Evolutionary conservation across 2,888 invertebrate species (phyloP).

Genomic region (Orchesella flavescens): DNA sequence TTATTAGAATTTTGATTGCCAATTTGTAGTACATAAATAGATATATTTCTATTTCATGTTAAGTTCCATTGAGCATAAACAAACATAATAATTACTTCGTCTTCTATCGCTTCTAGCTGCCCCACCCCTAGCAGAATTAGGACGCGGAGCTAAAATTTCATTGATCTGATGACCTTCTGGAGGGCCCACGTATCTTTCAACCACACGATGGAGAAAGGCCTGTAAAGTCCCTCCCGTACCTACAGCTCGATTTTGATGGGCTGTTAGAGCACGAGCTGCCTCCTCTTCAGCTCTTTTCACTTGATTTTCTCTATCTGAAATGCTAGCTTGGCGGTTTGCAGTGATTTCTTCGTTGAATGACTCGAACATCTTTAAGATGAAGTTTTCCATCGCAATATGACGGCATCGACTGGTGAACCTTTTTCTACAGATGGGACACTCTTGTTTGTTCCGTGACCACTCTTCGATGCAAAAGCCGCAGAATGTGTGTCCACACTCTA

Average conservation of each 20-base stretch:
- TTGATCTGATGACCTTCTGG: slow-evolving; percentile 47
- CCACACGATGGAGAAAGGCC: slow-evolving; percentile 25
- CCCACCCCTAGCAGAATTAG: slow-evolving; percentile 8
- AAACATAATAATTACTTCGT: slow-evolving; percentile 49
- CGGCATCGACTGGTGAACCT: slow-evolving; percentile 77
- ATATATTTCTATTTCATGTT: not conserved
- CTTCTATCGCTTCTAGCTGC: slow-evolving; percentile 17
- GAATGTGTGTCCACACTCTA: slow-evolving; percentile 85
- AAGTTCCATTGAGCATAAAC: not conserved
- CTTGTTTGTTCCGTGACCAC: slow-evolving; percentile 82
- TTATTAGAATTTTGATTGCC: too few relatives aligned
- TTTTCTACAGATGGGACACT: slow-evolving; percentile 83
- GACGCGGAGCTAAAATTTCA: slow-evolving; percentile 25
- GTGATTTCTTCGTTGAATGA: slow-evolving; percentile 46
- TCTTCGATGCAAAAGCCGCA: slow-evolving; percentile 82
- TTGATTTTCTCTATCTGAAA: slow-evolving; percentile 74
- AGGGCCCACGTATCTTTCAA: slow-evolving; percentile 33
- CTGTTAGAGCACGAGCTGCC: slow-evolving; percentile 45
- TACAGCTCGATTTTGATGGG: slow-evolving; percentile 2
- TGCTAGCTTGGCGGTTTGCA: slow-evolving; percentile 76
- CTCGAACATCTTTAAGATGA: slow-evolving; percentile 82
- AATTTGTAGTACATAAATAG: too few relatives aligned
- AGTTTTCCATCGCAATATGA: slow-evolving; percentile 82
- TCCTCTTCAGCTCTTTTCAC: slow-evolving; percentile 53
- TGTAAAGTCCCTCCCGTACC: slow-evolving; percentile 37